Percentiles rank a stretch among this genome's conserved stretches.
Evolutionary conservation across 2,888 invertebrate species (phyloP).

Genomic region (Melikaiella ostensackeni): DNA sequence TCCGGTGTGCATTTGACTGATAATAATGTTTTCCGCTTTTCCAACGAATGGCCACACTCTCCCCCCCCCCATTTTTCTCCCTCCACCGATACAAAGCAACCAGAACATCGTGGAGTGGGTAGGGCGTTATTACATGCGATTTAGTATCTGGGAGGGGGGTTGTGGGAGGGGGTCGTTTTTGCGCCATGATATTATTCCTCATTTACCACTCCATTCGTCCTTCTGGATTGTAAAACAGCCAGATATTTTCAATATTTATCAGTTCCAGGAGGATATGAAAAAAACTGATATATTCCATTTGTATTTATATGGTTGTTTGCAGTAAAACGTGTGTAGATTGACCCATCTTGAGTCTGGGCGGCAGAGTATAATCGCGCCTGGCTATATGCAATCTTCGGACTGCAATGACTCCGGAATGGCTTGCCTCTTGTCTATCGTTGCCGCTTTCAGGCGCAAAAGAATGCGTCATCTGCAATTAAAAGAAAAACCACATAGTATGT

Average conservation of each 20-base stretch:
- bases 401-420: no score
- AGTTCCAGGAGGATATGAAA: not conserved
- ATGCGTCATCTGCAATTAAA: no score
- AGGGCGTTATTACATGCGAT: constrained; percentile 62
- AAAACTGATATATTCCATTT: no score
- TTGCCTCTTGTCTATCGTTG: no score
- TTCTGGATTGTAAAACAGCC: constrained; percentile 9
- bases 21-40: constrained; percentile 73
- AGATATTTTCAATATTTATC: constrained; percentile 12
- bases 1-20: constrained; percentile 75
- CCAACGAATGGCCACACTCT: constrained; percentile 65
- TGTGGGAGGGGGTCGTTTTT: not conserved
- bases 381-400: no score
- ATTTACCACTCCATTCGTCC: constrained; percentile 51
- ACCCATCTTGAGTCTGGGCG: no score
- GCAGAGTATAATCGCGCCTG: no score
- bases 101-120: constrained; percentile 61
- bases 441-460: no score
- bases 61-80: no score
- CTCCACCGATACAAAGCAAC: constrained; percentile 29
- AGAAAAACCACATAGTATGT: no score
- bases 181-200: constrained; percentile 53
- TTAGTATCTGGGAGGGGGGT: constrained; percentile 43
- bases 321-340: no score
- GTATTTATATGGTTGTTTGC: no score